Conservation (phyloP, 1,140 invertebrate species). For the Ostrea edulis region DNA sequence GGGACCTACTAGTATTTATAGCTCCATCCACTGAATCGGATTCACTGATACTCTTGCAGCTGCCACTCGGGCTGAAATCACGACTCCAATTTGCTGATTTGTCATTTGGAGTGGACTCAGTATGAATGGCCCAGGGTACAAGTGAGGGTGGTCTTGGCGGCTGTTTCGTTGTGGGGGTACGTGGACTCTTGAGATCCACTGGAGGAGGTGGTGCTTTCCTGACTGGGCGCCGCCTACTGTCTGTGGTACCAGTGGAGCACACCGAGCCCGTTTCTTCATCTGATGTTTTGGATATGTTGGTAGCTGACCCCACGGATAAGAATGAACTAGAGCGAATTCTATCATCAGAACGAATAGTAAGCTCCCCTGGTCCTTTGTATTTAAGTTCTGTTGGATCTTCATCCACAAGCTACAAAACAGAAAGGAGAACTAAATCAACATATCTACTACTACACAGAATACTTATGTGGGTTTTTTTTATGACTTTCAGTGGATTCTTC, state of each 20-base stretch:
- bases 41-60: background rate
- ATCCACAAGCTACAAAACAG: constrained; percentile 12
- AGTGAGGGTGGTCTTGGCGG: background rate
- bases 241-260: background rate
- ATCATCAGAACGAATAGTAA: background rate
- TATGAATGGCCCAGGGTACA: constrained; percentile 20
- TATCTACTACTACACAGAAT: too few relatives aligned
- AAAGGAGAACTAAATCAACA: too few relatives aligned
- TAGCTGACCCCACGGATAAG: background rate
- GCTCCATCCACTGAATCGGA: constrained; percentile 21
- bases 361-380: constrained; percentile 20
- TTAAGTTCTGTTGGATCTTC: constrained; percentile 12
- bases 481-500: too few relatives aligned
- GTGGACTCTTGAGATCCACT: constrained; percentile 5
- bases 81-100: constrained; percentile 16
- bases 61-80: background rate
- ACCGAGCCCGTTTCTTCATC: background rate
- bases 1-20: background rate
- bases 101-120: constrained; percentile 6
- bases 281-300: constrained; percentile 9
- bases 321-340: background rate
- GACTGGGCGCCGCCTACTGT: constrained; percentile 6
- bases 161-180: background rate
- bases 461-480: too few relatives aligned
- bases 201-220: constrained; percentile 38